Conservation (phyloP, 2,113 vertebrate genomes). For the Mola mola region DNA sequence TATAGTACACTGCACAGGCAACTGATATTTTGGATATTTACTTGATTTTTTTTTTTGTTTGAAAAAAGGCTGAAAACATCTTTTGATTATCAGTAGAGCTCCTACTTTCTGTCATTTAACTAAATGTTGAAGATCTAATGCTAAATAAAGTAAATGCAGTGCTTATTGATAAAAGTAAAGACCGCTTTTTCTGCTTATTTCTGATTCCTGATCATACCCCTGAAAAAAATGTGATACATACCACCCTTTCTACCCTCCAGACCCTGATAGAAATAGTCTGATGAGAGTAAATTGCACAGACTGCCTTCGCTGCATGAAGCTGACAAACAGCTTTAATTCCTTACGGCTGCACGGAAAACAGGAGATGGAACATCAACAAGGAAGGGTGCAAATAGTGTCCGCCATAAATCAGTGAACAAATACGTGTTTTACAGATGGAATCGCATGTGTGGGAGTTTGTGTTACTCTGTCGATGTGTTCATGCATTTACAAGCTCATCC, state of each 20-base stretch:
- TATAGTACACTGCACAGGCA: too few relatives aligned
- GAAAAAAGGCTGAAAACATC: too few relatives aligned
- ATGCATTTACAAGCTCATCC: constrained; percentile 26
- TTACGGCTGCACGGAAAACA: constrained; percentile 56
- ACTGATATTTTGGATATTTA: too few relatives aligned
- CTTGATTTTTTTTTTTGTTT: too few relatives aligned
- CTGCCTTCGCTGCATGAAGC: constrained; percentile 56
- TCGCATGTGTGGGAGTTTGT: constrained; percentile 49
- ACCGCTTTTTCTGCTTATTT: constrained; percentile 1
- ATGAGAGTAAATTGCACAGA: constrained; percentile 70
- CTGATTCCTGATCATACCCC: not conserved
- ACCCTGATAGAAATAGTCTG: constrained; percentile 67
- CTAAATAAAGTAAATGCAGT: too few relatives aligned
- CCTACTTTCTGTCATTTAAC: too few relatives aligned
- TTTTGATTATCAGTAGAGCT: too few relatives aligned
- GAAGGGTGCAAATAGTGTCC: constrained; percentile 60
- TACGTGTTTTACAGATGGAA: constrained; percentile 57
- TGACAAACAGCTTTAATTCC: constrained; percentile 76
- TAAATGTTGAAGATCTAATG: too few relatives aligned
- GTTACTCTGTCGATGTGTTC: constrained; percentile 17
- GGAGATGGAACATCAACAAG: constrained; percentile 67
- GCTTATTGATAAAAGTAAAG: too few relatives aligned
- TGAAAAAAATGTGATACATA: constrained; percentile 39
- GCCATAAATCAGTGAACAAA: constrained; percentile 67
- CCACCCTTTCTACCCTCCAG: constrained; percentile 35